These are phyloP conservation scores for Corythornis leucogaster DNA, from an alignment of 2,797 vertebrate genomes.

Conservation along the genomic window DNA sequence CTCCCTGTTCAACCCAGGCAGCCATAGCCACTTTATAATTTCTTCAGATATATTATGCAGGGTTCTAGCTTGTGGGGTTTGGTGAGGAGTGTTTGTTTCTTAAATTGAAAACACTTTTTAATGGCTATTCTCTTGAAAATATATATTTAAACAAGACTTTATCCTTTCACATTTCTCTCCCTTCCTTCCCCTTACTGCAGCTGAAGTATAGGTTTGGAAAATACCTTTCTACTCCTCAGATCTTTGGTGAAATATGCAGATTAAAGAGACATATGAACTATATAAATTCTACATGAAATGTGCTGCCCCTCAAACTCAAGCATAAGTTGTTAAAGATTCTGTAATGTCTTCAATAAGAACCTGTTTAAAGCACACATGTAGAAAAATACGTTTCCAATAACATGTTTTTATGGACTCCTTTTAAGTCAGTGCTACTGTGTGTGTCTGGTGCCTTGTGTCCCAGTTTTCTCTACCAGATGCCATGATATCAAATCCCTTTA, in stretches of 20 bases:
- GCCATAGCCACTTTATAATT: background rate
- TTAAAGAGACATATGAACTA: background rate
- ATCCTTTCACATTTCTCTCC: background rate
- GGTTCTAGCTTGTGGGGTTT: background rate
- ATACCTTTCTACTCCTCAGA: background rate
- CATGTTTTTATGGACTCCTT: fast-evolving
- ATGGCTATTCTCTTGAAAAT: background rate
- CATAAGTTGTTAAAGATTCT: background rate
- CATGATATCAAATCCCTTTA: background rate
- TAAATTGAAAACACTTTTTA: background rate
- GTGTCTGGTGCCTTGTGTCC: background rate
- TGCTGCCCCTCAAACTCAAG: background rate
- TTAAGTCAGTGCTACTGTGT: background rate
- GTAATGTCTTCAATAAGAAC: background rate
- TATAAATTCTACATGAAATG: background rate
- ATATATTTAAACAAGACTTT: background rate
- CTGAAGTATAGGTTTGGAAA: background rate
- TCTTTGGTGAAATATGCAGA: background rate
- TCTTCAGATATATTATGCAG: background rate
- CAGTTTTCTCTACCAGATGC: background rate
- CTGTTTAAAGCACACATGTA: fast-evolving
- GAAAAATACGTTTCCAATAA: background rate
- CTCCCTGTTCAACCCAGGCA: background rate
- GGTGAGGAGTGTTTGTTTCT: background rate
- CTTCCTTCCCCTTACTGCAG: background rate